Evolutionary conservation across 2,888 invertebrate genomes (phyloP).

Genomic region (Apantesis nais): DNA sequence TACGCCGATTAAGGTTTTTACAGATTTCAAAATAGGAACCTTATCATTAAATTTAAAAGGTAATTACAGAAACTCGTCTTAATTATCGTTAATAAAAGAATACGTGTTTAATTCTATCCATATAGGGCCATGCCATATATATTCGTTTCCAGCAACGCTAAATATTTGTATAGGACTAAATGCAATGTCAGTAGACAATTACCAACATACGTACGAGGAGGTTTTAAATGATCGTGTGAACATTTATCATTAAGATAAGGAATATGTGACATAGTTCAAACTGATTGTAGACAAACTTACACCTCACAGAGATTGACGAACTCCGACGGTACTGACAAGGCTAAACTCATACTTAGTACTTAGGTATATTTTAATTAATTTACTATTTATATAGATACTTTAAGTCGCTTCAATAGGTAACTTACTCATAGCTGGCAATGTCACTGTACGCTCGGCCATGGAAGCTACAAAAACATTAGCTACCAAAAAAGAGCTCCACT

Average conservation of each 20-base stretch:
- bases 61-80: not conserved
- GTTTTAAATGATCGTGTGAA: conserved; percentile 45
- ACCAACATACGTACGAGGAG: conserved; percentile 31
- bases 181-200: conserved; percentile 35
- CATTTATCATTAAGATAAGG: conserved; percentile 30
- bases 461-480: conserved; percentile 30
- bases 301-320: conserved; percentile 45
- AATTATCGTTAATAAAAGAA: not conserved
- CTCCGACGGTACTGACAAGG: conserved; percentile 33
- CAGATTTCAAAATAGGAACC: not conserved
- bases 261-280: conserved; percentile 30
- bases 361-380: conserved; percentile 39
- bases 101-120: not conserved
- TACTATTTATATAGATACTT: conserved; percentile 11
- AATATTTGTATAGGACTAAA: conserved; percentile 21
- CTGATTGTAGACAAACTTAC: conserved; percentile 42
- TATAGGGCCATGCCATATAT: not conserved
- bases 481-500: conserved; percentile 29
- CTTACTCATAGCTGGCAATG: conserved; percentile 8
- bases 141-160: conserved; percentile 24
- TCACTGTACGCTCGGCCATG: conserved; percentile 41
- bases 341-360: conserved; percentile 24
- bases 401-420: conserved; percentile 23
- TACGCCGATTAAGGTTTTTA: not conserved
- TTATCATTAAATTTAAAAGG: not conserved